Percentiles rank a stretch among this genome's conserved stretches.
These are phyloP conservation scores for Danio rerio DNA, from an alignment of 2,113 vertebrate genomes.

Conservation along the genomic window GRCz12tu NC_133189.1:34906001-34906500, in stretches of 20 bases:
- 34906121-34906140: conserved; percentile 38
- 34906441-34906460: too few relatives aligned
- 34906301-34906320: too few relatives aligned
- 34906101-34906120: conserved; percentile 48
- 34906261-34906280: too few relatives aligned
- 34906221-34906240: background rate
- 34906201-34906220: background rate
- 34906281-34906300: too few relatives aligned
- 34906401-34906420: background rate
- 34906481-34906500: too few relatives aligned
- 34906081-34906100: conserved; percentile 54
- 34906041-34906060: conserved; percentile 61
- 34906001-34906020: conserved; percentile 33
- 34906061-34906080: conserved; percentile 74
- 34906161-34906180: background rate
- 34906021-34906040: conserved; percentile 40
- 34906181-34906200: background rate
- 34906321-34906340: background rate
- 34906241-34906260: too few relatives aligned
- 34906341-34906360: background rate
- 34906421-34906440: too few relatives aligned
- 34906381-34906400: too few relatives aligned
- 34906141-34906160: conserved; percentile 43
- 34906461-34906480: too few relatives aligned
- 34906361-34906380: too few relatives aligned